Evolutionary conservation across 2,797 vertebrate genomes (phyloP).

Genomic region (Anisognathus igniventris): DNA sequence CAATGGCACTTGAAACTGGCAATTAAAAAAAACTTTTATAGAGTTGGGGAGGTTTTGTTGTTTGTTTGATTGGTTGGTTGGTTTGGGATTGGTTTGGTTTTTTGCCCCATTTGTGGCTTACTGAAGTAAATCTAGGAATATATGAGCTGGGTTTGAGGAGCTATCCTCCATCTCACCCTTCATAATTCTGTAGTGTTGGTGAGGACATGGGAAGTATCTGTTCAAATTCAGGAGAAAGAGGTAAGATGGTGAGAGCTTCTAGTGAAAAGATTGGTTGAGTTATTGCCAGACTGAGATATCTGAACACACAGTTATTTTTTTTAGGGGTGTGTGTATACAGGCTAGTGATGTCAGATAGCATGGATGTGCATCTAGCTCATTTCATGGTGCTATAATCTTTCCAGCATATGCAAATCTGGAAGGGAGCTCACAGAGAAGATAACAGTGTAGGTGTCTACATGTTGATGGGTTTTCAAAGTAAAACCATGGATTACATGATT

Average conservation of each 20-base stretch:
- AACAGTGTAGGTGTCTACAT: neutral
- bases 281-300: neutral
- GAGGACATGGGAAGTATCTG: neutral
- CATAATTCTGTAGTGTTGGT: neutral
- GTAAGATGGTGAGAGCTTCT: neutral
- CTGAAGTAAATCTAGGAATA: neutral
- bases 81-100: neutral
- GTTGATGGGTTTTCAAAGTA: neutral
- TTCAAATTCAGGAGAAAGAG: neutral
- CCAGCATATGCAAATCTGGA: neutral
- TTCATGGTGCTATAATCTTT: neutral
- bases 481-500: neutral
- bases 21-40: neutral
- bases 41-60: rapidly evolving
- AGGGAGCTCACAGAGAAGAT: neutral
- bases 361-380: neutral
- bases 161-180: neutral
- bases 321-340: neutral
- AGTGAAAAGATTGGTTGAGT: neutral
- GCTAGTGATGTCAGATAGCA: neutral
- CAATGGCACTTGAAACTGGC: neutral
- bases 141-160: neutral
- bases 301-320: neutral
- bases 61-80: neutral
- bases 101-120: neutral